Base-by-base conservation (phyloP, 2,888 invertebrate genomes). In the Spodoptera littoralis region DNA sequence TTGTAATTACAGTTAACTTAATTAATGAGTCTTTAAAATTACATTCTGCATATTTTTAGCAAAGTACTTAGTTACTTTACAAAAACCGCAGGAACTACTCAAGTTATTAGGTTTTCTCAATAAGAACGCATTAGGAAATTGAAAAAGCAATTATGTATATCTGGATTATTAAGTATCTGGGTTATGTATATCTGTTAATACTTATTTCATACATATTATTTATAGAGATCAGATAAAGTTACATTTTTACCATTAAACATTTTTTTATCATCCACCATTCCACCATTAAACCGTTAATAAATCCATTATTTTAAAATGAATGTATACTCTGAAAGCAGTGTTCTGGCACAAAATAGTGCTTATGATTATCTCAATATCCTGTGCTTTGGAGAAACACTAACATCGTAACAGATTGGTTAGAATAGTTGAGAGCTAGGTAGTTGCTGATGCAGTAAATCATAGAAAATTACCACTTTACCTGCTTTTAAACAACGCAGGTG, bases 311-410 rank as follows among this genome's bases (percentile, higher is more conserved):
- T 8, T 8, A 6, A 8, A 36, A 36, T 6, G 2, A 36, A 36
- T 30, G 62, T 54, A n/a, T n/a, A 50, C 42, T 49, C 9, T 61
- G 61, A 49, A 36, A 52, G 13, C 9, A 44, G 46, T 47, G 36
- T 52, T 68, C 65, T 70, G 51, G 65, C 65, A 57, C 58, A 22
- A 48, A 45, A 57, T 52, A 3, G 18, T 24, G 43, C 50, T 68
- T 65, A 68, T 64, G 64, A 50, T 50, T 64, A 56, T 44, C 22
- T 46, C 51, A 52, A 48, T 71, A 52, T 68, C 68, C 68, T 70
- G 67, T 18, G 42, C 55, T 64, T 11, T 36, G 43, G 24, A 71
- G 48, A 44, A 70, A 36, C 36, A 8, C 9, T 53, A 68, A 57
- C 65, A 70, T 68, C 65, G 54, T 70, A 63, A 65, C 51, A 70